Conservation (phyloP, 2,797 vertebrate species). For the Hypotaenidia okinawae region DNA sequence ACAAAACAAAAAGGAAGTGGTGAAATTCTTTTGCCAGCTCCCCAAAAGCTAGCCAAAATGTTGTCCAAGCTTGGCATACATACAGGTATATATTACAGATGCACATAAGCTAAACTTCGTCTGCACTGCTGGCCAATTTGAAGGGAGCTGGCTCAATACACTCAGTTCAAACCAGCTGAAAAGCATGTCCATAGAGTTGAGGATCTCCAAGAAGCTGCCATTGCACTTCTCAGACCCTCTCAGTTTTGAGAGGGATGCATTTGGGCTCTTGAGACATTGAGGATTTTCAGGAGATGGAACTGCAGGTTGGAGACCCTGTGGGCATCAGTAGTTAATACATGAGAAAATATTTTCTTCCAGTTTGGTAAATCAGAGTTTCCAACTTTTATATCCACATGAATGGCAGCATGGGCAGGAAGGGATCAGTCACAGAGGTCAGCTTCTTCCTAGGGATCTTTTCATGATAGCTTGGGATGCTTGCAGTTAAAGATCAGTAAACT, state of each 20-base stretch:
- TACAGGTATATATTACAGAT: background rate
- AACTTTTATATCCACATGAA: background rate
- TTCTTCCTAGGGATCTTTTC: background rate
- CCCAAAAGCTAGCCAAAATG: conserved; percentile 49
- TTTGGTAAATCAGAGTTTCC: background rate
- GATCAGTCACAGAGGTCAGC: background rate
- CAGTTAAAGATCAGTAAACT: background rate
- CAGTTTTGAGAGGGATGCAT: background rate
- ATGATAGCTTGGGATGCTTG: background rate
- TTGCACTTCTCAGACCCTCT: background rate
- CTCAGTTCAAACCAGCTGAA: background rate
- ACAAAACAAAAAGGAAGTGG: conserved; percentile 43
- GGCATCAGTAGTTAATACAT: background rate
- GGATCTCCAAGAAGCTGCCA: background rate
- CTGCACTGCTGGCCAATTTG: background rate
- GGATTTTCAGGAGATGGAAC: background rate
- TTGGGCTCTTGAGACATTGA: background rate
- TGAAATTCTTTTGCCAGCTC: conserved; percentile 30
- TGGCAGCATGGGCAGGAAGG: background rate
- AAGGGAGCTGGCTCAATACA: background rate
- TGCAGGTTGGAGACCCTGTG: background rate
- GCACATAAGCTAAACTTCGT: background rate
- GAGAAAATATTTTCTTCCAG: background rate
- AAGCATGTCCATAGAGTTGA: background rate
- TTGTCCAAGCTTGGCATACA: conserved; percentile 17